Evolutionary conservation across 1,140 invertebrate genomes (phyloP).

Genomic region (Eurosta solidaginis): DNA sequence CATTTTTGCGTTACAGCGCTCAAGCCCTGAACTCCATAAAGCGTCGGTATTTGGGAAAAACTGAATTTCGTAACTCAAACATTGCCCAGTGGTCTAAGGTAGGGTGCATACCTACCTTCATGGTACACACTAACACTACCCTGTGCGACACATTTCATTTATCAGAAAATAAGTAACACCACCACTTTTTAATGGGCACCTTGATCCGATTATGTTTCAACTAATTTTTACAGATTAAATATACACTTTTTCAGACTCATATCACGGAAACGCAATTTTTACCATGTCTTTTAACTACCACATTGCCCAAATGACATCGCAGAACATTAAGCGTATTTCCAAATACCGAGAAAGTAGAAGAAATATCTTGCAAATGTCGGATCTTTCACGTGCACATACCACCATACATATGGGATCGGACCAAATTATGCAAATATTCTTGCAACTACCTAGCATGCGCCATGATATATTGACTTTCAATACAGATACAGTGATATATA

Average conservation of each 20-base stretch:
- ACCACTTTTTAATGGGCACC: too few relatives aligned
- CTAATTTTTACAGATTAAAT: neutral
- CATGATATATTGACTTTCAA: slow-evolving; percentile 49
- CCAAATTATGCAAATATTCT: slow-evolving; percentile 44
- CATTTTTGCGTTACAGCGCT: too few relatives aligned
- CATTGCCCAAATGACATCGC: slow-evolving; percentile 3
- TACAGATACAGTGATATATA: slow-evolving; percentile 43
- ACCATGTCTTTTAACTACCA: slow-evolving; percentile 46
- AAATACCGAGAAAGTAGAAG: slow-evolving; percentile 41
- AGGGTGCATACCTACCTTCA: too few relatives aligned
- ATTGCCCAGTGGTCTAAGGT: too few relatives aligned
- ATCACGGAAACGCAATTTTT: slow-evolving; percentile 40
- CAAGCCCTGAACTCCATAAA: too few relatives aligned
- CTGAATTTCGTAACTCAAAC: too few relatives aligned
- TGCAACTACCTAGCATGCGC: slow-evolving; percentile 42
- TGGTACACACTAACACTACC: too few relatives aligned
- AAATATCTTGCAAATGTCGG: slow-evolving; percentile 34
- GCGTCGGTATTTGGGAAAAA: too few relatives aligned
- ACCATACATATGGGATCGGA: slow-evolving; percentile 9
- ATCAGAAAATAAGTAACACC: too few relatives aligned
- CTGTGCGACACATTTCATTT: too few relatives aligned
- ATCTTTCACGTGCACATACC: neutral
- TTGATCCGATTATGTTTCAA: too few relatives aligned
- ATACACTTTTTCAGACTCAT: slow-evolving; percentile 30
- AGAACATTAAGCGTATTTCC: slow-evolving; percentile 41